Base-by-base conservation (phyloP, 2,888 invertebrate species). In the Ichneumon xanthorius region DNA sequence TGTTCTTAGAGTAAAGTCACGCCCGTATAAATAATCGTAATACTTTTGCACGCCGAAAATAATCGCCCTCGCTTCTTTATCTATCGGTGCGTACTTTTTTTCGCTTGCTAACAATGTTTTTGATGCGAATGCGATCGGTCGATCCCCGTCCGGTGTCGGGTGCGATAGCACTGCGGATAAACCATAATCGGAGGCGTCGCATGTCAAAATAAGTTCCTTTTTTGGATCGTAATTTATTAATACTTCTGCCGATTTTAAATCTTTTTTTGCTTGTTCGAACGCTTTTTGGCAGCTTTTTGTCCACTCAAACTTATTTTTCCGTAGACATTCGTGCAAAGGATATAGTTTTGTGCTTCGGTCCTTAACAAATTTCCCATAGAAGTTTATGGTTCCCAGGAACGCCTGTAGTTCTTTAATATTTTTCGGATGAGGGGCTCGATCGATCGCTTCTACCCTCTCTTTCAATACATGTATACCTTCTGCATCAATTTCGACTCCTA, bases 41-140 rank as follows among this genome's bases (percentile, higher is more conserved):
- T 73, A 79, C 22, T 68, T 78, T 14, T 30, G 67, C 2, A 79
- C 63, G n/a, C 79, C 78, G 19, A 79, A 83, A 22, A 73, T 68
- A 4, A 88, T 86, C 26, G 84, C 85, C 30, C 76, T 68, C 0
- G 89, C 89, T 71, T 87, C 83, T 40, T 75, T 72, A 58, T 89
- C 86, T 19, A 89, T 65, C 65, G 91, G 90, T 0, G 89, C 92
- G 86, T 92, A 90, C 37, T 88, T 88, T 55, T 73, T 86, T 50
- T 93, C 87, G 6, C 88, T 87, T 53, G 48, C 89, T 85, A 63
- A 88, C 84, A 87, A 88, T 82, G 80, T 91, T 88, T 77, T 83
- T 37, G 91, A 92, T 0, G 91, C 92, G 85, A 88, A 93, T 5
- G 89, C 89, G 19, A 93, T 90, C 7, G 92, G 86, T 86, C 79